Evolutionary conservation across 2,888 invertebrate genomes (phyloP).

Genomic region (Malthinus seriepunctatus): DNA sequence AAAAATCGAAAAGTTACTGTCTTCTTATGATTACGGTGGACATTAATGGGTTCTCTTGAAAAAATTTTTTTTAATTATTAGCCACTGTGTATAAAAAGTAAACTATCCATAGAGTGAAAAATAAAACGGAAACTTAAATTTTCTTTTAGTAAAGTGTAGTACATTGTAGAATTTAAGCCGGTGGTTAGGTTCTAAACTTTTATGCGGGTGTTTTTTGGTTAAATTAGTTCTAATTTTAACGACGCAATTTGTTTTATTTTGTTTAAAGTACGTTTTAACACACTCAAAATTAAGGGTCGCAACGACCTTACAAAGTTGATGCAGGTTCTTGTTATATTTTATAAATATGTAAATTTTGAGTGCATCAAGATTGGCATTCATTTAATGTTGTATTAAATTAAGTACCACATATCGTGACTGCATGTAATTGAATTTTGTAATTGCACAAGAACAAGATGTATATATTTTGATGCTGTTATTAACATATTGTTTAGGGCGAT

Average conservation of each 20-base stretch:
- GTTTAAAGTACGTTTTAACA: conserved; percentile 14
- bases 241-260: conserved; percentile 21
- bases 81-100: too few relatives aligned
- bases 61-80: too few relatives aligned
- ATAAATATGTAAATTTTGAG: not conserved
- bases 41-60: too few relatives aligned
- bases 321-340: not conserved
- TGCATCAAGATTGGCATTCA: conserved; percentile 3
- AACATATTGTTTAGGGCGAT: conserved; percentile 24
- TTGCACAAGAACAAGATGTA: conserved; percentile 11
- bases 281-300: not conserved
- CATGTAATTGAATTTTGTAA: conserved; percentile 22
- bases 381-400: conserved; percentile 9
- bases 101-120: too few relatives aligned
- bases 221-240: conserved; percentile 24
- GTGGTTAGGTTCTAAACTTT: conserved; percentile 12
- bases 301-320: not conserved
- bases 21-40: too few relatives aligned
- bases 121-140: too few relatives aligned
- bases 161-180: too few relatives aligned
- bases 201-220: conserved; percentile 22
- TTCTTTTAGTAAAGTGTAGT: too few relatives aligned
- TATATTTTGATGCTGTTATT: conserved; percentile 15
- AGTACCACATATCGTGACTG: conserved; percentile 16
- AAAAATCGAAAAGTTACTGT: too few relatives aligned